Conservation (phyloP, 2,113 vertebrate genomes). For the Trinectes maculatus region DNA sequence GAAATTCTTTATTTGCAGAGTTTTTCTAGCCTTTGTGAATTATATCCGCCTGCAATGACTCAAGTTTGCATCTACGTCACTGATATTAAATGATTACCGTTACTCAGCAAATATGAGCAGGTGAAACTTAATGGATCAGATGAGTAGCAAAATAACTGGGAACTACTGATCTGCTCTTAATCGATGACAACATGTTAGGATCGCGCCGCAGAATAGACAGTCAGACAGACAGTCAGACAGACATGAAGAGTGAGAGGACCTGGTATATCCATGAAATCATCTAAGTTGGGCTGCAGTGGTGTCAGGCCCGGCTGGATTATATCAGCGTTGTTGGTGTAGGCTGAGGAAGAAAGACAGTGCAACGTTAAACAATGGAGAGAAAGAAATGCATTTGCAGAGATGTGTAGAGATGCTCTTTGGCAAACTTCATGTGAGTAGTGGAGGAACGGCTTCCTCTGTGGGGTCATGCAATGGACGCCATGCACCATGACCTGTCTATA, state of each 20-base stretch:
- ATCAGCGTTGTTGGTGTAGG: slow-evolving; percentile 91
- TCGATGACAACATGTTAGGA: neutral
- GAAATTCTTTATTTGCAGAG: neutral
- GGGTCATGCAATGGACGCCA: too few species aligned
- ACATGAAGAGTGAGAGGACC: slow-evolving; percentile 74
- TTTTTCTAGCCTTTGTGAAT: neutral
- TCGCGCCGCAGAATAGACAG: neutral
- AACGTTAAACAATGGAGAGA: neutral
- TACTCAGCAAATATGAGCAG: neutral
- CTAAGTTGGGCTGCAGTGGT: slow-evolving; percentile 92
- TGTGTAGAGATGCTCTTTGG: too few species aligned
- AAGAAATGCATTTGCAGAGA: neutral
- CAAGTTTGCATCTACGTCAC: neutral
- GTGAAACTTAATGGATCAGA: neutral
- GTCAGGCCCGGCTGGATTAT: slow-evolving; percentile 95
- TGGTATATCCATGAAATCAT: slow-evolving; percentile 96
- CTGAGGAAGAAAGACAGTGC: slow-evolving; percentile 70
- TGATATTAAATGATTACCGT: neutral
- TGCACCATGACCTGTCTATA: too few species aligned
- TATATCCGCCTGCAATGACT: neutral
- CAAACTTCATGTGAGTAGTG: too few species aligned
- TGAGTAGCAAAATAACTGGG: neutral
- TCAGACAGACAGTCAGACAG: neutral
- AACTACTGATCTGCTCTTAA: neutral
- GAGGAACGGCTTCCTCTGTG: too few species aligned